Base-by-base conservation (phyloP, 2,113 vertebrate genomes). In the Telmatochromis sp. region DNA sequence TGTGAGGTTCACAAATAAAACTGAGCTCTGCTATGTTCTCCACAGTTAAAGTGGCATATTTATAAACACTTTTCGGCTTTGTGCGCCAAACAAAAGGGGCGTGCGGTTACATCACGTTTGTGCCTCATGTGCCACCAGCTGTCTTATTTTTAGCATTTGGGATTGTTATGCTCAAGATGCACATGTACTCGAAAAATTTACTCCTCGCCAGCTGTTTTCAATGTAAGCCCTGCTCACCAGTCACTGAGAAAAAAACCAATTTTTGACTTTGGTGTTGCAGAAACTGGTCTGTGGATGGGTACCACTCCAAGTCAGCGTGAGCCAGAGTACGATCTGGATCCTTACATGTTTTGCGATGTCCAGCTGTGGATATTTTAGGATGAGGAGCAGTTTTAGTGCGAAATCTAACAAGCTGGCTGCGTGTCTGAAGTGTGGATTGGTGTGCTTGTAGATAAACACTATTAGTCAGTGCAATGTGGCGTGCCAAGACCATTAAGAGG, bases 361-460 rank as follows among this genome's bases (percentile, higher is more conserved):
- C 88, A 87, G 85, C 85, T 81, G 81, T 85, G 85, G 86, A 90
- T 92, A 93, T 93, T 93, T 90, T 91, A 65, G 82, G 89, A 87
- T 81, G 28, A 93, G 63, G 33, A 58, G 81, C 83, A 60, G 68
- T 85, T 92, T 82, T 40, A 90, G 82, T 87, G 81, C 14, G 65
- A 65, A 87, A 63, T 89, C 84, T 82, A 71, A 84, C 50, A 78
- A 80, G 85, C 89, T 90, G 90, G 88, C 91, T 82, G 89, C 82
- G 28, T 82, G 57, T 73, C 84, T 12, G 84, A 90, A 89, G 91
- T 85, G 86, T 88, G 89, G 89, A 82, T 37, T 78, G 89, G 86
- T 81, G 73, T 81, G 58, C 89, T 92, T 89, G 87, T 94, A 95
- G 94, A 95, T 95, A 95, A 96, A 95, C 94, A 94, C 90, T 78